A percentile compares a stretch with the other conserved stretches of the same genome.
Conservation (phyloP, 2,888 invertebrate species). For the Drosophila affinis region DNA sequence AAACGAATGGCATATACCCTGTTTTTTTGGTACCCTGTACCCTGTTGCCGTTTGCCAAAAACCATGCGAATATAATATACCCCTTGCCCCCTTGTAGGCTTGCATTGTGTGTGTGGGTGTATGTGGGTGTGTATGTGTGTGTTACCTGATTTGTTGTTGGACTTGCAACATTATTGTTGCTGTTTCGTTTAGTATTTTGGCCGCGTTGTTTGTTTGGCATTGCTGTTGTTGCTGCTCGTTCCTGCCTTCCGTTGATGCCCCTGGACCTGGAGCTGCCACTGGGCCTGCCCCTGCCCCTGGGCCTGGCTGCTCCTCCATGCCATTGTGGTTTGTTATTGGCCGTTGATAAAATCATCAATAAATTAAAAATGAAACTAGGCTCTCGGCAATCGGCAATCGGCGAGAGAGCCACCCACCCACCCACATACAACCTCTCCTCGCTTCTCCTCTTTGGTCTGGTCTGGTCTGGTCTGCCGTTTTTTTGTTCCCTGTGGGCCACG, state of each 20-base stretch:
- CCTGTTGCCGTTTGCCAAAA: too few species aligned
- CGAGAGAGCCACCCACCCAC: too few species aligned
- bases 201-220: constrained; percentile 37
- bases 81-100: too few species aligned
- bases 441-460: background rate
- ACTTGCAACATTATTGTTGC: constrained; percentile 13
- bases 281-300: background rate
- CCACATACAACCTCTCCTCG: background rate
- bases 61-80: background rate
- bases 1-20: too few species aligned
- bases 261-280: background rate
- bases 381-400: constrained; percentile 4
- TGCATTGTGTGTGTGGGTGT: too few species aligned
- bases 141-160: constrained; percentile 19
- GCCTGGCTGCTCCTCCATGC: constrained; percentile 21
- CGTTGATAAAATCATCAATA: constrained; percentile 64
- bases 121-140: too few species aligned
- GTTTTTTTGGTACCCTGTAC: too few species aligned
- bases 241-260: too few species aligned
- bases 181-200: constrained; percentile 45
- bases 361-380: constrained; percentile 64
- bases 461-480: background rate
- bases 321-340: constrained; percentile 59
- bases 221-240: constrained; percentile 11
- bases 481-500: constrained; percentile 6